These are phyloP conservation scores for Poeciliopsis presidionis DNA, from an alignment of 2,797 vertebrate species.

Conservation along the genomic window DNA sequence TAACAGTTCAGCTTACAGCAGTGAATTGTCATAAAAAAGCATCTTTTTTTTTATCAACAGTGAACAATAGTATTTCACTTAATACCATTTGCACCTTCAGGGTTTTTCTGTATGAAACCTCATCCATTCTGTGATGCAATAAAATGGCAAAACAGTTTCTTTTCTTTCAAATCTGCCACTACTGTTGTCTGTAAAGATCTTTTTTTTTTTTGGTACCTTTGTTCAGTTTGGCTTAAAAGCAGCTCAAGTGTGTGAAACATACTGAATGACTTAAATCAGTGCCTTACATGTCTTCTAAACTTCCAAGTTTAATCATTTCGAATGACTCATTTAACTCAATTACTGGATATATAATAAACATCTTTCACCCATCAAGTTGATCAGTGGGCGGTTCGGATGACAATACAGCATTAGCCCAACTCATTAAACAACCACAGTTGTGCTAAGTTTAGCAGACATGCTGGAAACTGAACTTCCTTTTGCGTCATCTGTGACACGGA, in stretches of 20 bases:
- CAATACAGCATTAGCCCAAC: background rate
- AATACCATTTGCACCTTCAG: constrained; percentile 26
- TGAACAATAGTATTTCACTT: constrained; percentile 19
- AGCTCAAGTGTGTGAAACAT: background rate
- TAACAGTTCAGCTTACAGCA: constrained; percentile 12
- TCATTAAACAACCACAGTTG: background rate
- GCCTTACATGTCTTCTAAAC: background rate
- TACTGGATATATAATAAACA: background rate
- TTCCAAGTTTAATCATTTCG: background rate
- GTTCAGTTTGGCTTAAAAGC: constrained; percentile 9
- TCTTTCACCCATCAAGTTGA: background rate
- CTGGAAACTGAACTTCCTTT: background rate
- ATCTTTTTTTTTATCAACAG: constrained; percentile 32
- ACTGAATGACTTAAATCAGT: background rate
- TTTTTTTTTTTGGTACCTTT: constrained; percentile 9
- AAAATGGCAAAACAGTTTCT: constrained; percentile 32
- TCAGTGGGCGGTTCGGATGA: background rate
- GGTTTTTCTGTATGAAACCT: constrained; percentile 38
- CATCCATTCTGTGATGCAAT: constrained; percentile 44
- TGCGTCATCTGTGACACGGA: background rate
- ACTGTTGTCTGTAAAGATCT: constrained; percentile 4
- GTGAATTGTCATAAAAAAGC: constrained; percentile 23
- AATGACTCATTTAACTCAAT: constrained; percentile 1
- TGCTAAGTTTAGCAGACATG: background rate
- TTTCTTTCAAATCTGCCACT: constrained; percentile 10